A percentile compares a stretch with the other conserved stretches of the same genome.
Conservation (phyloP, 1,140 invertebrate genomes). For the Eumeta japonica region DNA sequence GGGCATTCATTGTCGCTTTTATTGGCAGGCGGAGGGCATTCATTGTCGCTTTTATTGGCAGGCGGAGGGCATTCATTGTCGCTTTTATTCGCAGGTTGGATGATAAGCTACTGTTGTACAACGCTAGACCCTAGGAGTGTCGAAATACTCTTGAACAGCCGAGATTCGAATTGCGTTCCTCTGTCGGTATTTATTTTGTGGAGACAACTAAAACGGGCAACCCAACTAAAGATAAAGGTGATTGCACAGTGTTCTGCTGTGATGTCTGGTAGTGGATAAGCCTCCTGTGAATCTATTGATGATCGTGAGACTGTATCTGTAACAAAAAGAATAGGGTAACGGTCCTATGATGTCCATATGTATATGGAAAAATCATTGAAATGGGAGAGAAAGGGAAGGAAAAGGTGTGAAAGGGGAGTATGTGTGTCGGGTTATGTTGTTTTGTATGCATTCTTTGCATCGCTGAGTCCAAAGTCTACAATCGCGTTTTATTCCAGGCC, state of each 20-base stretch:
- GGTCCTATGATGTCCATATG: slow-evolving; percentile 55
- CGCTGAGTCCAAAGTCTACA: slow-evolving; percentile 23
- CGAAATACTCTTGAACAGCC: slow-evolving; percentile 13
- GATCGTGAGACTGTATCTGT: slow-evolving; percentile 38
- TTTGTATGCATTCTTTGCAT: slow-evolving; percentile 23
- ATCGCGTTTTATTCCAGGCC: background rate
- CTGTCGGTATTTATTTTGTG: slow-evolving; percentile 27
- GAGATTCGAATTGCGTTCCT: slow-evolving; percentile 25
- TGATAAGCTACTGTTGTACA: slow-evolving; percentile 25
- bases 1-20: too few species aligned
- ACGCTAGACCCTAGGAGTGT: slow-evolving; percentile 12
- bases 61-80: too few species aligned
- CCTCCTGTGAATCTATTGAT: slow-evolving; percentile 48
- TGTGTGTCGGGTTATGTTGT: slow-evolving; percentile 17
- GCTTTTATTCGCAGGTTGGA: slow-evolving; percentile 33
- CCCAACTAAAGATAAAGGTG: slow-evolving; percentile 22
- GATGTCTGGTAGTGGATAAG: slow-evolving; percentile 24
- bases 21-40: too few species aligned
- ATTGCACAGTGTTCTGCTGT: slow-evolving; percentile 26
- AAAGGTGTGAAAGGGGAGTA: slow-evolving; percentile 11
- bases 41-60: too few species aligned
- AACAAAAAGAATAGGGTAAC: slow-evolving; percentile 27
- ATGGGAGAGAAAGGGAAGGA: slow-evolving; percentile 7
- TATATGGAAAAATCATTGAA: slow-evolving; percentile 35
- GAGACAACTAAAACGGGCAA: slow-evolving; percentile 26